Evolutionary conservation across 2,888 invertebrate genomes (phyloP).

Genomic region (Eulithis testata): DNA sequence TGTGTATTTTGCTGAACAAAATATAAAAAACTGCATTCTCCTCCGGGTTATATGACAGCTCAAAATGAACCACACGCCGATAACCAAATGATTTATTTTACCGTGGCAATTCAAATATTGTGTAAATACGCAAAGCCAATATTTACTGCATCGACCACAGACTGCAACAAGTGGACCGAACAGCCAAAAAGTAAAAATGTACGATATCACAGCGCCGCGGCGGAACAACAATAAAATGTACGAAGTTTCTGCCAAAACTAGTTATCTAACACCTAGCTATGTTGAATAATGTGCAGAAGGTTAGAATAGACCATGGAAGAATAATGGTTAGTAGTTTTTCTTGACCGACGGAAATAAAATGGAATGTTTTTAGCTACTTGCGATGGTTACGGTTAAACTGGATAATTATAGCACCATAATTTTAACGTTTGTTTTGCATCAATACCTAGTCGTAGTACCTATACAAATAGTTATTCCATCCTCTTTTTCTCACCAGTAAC

Average conservation of each 20-base stretch:
- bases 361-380: neutral
- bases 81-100: neutral
- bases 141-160: constrained; percentile 16
- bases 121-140: constrained; percentile 7
- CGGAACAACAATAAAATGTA: constrained; percentile 22
- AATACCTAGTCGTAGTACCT: too few species aligned
- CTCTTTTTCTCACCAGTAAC: too few species aligned
- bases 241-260: constrained; percentile 16
- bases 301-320: neutral
- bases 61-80: neutral
- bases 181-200: constrained; percentile 21
- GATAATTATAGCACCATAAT: too few species aligned
- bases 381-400: neutral
- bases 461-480: too few species aligned
- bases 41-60: neutral
- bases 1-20: too few species aligned
- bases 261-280: constrained; percentile 21
- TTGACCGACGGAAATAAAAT: neutral
- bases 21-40: neutral
- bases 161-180: constrained; percentile 29
- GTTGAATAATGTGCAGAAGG: constrained; percentile 6
- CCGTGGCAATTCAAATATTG: neutral
- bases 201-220: constrained; percentile 20
- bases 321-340: constrained; percentile 15
- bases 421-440: too few species aligned